These are phyloP conservation scores for Channa striata DNA, from an alignment of 2,797 vertebrate genomes.

Conservation along the genomic window DNA sequence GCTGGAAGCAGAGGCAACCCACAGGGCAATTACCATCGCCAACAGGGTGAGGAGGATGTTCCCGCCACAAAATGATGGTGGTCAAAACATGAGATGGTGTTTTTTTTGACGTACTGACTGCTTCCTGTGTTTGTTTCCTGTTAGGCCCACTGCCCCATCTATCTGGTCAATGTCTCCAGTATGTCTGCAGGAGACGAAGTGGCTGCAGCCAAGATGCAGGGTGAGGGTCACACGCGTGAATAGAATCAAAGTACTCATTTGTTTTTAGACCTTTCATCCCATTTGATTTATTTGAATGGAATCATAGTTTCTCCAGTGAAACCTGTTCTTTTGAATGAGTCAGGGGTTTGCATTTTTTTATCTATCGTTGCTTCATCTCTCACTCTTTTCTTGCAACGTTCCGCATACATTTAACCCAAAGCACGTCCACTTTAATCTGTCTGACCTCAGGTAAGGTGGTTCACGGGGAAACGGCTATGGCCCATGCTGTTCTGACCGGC, in stretches of 20 bases:
- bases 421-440: too few relatives aligned
- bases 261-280: too few relatives aligned
- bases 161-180: constrained; percentile 96
- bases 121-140: constrained; percentile 12
- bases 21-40: constrained; percentile 94
- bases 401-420: too few relatives aligned
- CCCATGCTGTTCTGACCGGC: constrained; percentile 93
- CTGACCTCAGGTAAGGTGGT: constrained; percentile 91
- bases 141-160: constrained; percentile 95
- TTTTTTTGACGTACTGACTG: neutral
- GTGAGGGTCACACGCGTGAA: constrained; percentile 72
- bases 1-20: constrained; percentile 96
- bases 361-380: constrained; percentile 18
- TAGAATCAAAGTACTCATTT: neutral
- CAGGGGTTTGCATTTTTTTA: constrained; percentile 11
- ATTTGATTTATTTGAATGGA: too few relatives aligned
- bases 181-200: constrained; percentile 95
- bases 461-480: constrained; percentile 93
- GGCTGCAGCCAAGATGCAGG: constrained; percentile 96
- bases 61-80: neutral
- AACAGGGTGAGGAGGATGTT: constrained; percentile 89
- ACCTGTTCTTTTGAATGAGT: neutral
- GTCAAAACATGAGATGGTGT: neutral
- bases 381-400: constrained; percentile 3
- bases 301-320: neutral